Conservation (phyloP, 2,888 invertebrate genomes). For the Acanthococcus lagerstroemiae region DNA sequence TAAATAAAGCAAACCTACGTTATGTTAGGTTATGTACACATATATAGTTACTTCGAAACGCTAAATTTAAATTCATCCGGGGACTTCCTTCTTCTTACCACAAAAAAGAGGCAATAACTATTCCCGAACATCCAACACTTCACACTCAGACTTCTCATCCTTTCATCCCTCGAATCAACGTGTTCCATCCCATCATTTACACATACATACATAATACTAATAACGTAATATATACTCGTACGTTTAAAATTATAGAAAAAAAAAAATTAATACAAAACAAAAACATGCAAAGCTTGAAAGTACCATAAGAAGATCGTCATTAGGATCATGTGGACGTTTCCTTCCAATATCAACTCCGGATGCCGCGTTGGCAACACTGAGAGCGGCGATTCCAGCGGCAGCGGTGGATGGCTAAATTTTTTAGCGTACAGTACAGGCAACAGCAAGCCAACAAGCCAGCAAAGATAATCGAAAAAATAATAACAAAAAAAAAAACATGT, state of each 20-base stretch:
- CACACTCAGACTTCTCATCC: too few species aligned
- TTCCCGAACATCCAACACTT: too few species aligned
- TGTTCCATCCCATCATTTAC: too few species aligned
- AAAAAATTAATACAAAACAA: constrained; percentile 10
- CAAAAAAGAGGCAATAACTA: too few species aligned
- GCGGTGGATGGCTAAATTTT: constrained; percentile 29
- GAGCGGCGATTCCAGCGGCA: constrained; percentile 22
- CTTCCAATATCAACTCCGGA: constrained; percentile 43
- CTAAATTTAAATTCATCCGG: too few species aligned
- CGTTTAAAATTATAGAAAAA: constrained; percentile 12
- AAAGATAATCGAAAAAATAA: constrained; percentile 31
- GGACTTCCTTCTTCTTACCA: too few species aligned
- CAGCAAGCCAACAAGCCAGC: constrained; percentile 31
- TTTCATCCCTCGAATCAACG: too few species aligned
- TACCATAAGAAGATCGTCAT: constrained; percentile 92
- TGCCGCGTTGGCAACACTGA: constrained; percentile 18
- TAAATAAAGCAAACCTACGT: too few species aligned
- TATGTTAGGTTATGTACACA: too few species aligned
- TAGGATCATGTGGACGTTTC: constrained; percentile 82
- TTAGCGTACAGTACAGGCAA: constrained; percentile 31
- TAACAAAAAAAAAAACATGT: constrained; percentile 43
- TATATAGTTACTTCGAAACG: too few species aligned
- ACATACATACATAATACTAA: too few species aligned
- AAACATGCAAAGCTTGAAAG: constrained; percentile 45
- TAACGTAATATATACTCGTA: too few species aligned